phyloP scores from a whole-genome alignment of 2,113 vertebrate species.

The Gallinago media region DNA sequence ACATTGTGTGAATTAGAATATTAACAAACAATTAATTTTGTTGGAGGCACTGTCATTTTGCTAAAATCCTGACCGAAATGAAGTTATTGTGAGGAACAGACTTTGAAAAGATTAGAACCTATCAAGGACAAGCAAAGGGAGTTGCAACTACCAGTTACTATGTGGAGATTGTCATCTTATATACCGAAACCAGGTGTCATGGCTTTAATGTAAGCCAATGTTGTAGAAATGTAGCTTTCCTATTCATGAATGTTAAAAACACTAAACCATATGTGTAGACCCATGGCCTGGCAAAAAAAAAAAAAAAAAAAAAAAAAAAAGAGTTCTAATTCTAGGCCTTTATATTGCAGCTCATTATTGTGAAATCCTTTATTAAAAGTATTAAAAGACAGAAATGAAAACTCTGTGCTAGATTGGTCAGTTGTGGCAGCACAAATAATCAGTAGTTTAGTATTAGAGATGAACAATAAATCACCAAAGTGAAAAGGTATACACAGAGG shows the following conservation, averaged over 20 bases:
- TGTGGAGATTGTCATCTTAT: neutral
- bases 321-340: neutral
- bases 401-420: neutral
- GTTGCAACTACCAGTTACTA: neutral
- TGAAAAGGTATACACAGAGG: neutral
- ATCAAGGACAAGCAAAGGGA: neutral
- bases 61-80: neutral
- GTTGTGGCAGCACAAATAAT: neutral
- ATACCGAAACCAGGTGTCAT: neutral
- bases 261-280: neutral
- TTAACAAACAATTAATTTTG: neutral
- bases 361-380: neutral
- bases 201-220: neutral
- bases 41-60: neutral
- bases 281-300: too few species aligned
- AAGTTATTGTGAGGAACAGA: neutral
- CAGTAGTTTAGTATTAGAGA: neutral
- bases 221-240: neutral
- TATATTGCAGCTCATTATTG: neutral
- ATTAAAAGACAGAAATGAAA: neutral
- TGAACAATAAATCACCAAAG: neutral
- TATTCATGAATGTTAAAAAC: neutral
- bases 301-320: rapidly evolving
- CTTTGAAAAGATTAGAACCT: neutral
- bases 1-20: neutral